phyloP scores from a whole-genome alignment of 2,113 vertebrate species.

The Hippocampus barbouri region DNA sequence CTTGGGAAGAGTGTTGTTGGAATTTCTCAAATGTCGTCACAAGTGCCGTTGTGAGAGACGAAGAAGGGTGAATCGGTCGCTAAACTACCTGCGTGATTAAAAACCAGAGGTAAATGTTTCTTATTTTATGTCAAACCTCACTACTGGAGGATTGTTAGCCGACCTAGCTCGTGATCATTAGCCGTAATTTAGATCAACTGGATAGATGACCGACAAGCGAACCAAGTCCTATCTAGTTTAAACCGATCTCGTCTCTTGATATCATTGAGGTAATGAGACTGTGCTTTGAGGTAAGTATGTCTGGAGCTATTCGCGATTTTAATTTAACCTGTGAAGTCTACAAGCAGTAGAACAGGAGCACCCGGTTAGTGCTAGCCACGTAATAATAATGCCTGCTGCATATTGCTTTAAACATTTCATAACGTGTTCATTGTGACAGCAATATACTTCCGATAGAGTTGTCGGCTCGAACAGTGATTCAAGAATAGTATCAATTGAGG shows the following conservation, averaged over 20 bases:
- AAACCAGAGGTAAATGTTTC: conserved; percentile 34
- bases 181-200: neutral
- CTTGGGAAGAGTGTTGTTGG: neutral
- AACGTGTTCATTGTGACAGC: too few relatives aligned
- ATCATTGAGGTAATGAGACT: neutral
- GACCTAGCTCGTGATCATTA: conserved; percentile 6
- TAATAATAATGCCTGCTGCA: too few relatives aligned
- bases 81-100: neutral
- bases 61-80: neutral
- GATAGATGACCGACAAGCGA: conserved; percentile 20
- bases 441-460: too few relatives aligned
- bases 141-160: neutral
- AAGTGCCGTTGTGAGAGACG: neutral
- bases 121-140: conserved; percentile 25
- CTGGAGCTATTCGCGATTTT: neutral
- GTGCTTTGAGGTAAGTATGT: neutral
- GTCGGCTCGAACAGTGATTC: too few relatives aligned
- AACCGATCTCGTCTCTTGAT: neutral
- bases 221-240: neutral
- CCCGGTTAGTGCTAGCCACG: neutral
- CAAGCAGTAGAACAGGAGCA: neutral
- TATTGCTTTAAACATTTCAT: too few relatives aligned
- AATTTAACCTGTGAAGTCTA: neutral
- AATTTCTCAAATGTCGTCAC: neutral
- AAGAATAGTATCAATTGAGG: too few relatives aligned